A percentile compares a stretch with the other conserved stretches of the same genome.
phyloP scores from a whole-genome alignment of 2,888 invertebrate genomes.

The Sesia bembeciformis region DNA sequence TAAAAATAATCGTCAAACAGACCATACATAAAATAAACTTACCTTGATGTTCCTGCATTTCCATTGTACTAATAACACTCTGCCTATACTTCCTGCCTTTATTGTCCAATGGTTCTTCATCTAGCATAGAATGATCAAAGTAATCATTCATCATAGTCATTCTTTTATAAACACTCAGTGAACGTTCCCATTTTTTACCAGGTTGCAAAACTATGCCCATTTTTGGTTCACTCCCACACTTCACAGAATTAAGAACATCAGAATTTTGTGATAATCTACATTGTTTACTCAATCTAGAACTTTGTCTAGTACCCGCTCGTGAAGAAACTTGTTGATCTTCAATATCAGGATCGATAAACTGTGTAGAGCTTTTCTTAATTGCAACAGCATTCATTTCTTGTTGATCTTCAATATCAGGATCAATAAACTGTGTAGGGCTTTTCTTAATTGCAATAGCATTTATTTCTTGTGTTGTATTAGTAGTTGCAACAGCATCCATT shows the following conservation, averaged over 20 bases:
- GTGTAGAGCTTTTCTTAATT: neutral
- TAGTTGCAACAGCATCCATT: neutral
- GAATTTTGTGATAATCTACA: neutral
- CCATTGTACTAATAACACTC: constrained; percentile 67
- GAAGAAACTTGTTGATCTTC: neutral
- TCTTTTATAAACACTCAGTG: constrained; percentile 74
- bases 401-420: neutral
- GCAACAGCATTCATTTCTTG: neutral
- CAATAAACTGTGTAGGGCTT: neutral
- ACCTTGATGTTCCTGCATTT: constrained; percentile 65
- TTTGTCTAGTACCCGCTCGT: neutral
- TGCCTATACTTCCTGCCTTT: constrained; percentile 73
- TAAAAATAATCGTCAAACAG: no score
- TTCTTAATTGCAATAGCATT: neutral
- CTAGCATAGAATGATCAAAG: constrained; percentile 49
- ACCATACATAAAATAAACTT: constrained; percentile 11
- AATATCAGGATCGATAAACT: neutral
- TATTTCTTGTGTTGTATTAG: neutral
- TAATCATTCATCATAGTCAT: constrained; percentile 54
- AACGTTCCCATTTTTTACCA: constrained; percentile 81
- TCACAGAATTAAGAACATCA: neutral
- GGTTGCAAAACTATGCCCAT: constrained; percentile 69
- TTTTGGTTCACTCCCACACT: constrained; percentile 12
- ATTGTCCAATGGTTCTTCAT: constrained; percentile 41
- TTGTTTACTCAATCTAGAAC: neutral